phyloP scores from a whole-genome alignment of 2,797 vertebrate genomes.

The Chaetodon trifasciatus region DNA sequence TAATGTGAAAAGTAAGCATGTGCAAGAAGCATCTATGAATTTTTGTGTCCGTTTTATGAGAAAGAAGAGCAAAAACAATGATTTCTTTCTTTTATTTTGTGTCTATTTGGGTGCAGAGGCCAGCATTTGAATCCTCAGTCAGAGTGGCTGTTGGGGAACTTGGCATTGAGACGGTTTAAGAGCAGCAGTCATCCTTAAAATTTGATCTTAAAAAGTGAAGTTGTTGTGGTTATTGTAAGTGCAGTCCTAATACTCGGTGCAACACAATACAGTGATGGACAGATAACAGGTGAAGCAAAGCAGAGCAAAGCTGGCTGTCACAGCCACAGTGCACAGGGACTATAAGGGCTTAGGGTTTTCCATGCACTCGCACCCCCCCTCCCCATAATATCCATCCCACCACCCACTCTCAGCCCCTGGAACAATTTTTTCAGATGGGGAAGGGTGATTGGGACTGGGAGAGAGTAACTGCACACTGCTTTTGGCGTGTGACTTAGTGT shows the following conservation, averaged over 20 bases:
- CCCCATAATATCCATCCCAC: slow-evolving; percentile 30
- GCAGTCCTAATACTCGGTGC: neutral
- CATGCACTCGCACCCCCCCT: slow-evolving; percentile 52
- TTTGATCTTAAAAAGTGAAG: neutral
- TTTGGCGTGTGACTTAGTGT: neutral
- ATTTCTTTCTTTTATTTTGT: neutral
- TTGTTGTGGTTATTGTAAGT: neutral
- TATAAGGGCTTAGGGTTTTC: slow-evolving; percentile 77
- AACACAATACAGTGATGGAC: slow-evolving; percentile 76
- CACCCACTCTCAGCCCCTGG: slow-evolving; percentile 11
- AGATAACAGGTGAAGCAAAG: slow-evolving; percentile 77
- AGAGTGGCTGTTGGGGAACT: neutral
- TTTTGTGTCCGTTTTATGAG: too few relatives aligned
- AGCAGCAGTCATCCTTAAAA: neutral
- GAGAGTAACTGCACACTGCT: neutral
- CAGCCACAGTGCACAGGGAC: slow-evolving; percentile 64
- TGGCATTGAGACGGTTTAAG: neutral
- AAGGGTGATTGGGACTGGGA: slow-evolving; percentile 9
- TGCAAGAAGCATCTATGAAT: neutral
- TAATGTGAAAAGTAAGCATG: too few relatives aligned
- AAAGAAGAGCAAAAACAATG: neutral
- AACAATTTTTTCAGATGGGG: slow-evolving; percentile 31
- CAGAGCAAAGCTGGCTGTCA: slow-evolving; percentile 66
- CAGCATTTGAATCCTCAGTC: neutral
- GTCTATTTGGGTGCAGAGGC: neutral